These are phyloP conservation scores for Gastrophysa polygoni DNA, from an alignment of 2,888 invertebrate genomes.

Conservation along the genomic window DNA sequence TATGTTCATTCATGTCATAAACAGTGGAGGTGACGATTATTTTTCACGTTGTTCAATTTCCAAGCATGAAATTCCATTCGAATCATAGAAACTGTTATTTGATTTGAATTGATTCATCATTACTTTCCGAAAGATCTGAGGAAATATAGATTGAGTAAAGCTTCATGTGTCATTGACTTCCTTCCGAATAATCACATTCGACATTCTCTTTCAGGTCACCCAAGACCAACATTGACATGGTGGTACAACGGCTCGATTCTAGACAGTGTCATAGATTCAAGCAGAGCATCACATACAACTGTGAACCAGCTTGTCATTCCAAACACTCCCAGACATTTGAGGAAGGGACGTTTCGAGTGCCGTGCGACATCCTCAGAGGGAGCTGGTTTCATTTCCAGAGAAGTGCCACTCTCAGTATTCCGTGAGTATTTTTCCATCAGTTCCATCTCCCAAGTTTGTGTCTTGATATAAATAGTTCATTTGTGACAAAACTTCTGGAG, in stretches of 20 bases:
- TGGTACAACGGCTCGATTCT: slow-evolving; percentile 77
- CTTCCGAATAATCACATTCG: not conserved
- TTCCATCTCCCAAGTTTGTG: too few species aligned
- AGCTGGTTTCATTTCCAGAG: slow-evolving; percentile 70
- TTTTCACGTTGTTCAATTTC: too few species aligned
- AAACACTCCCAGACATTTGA: slow-evolving; percentile 72
- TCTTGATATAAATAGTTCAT: too few species aligned
- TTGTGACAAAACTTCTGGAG: too few species aligned
- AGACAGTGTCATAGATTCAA: slow-evolving; percentile 74
- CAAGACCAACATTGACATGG: slow-evolving; percentile 83
- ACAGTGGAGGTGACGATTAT: too few species aligned
- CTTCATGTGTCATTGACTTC: too few species aligned
- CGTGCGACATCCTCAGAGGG: slow-evolving; percentile 76
- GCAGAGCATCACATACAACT: slow-evolving; percentile 65
- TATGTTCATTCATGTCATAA: too few species aligned
- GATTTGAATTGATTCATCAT: too few species aligned
- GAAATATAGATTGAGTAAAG: too few species aligned
- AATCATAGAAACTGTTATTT: too few species aligned
- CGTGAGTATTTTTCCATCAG: slow-evolving; percentile 47
- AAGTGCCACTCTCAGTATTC: slow-evolving; percentile 78
- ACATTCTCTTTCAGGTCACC: slow-evolving; percentile 68
- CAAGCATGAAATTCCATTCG: too few species aligned
- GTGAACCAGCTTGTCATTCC: slow-evolving; percentile 79
- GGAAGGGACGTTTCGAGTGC: slow-evolving; percentile 78
- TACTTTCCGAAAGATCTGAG: too few species aligned